Evolutionary conservation across 1,140 invertebrate genomes (phyloP).

Genomic region (Apis laboriosa): DNA sequence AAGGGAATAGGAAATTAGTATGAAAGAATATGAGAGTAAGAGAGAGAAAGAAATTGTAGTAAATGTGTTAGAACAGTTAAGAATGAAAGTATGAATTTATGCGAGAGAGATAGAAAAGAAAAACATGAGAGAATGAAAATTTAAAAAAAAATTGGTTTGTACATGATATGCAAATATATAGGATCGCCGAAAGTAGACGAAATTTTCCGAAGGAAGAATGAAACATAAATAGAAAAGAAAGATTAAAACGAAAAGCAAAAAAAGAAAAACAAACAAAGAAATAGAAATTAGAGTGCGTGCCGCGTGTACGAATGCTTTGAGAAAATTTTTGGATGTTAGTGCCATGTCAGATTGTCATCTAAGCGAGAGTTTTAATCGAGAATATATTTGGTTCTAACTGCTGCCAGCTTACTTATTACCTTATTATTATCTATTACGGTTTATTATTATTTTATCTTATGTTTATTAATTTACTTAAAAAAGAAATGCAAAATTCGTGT

Average conservation of each 20-base stretch:
- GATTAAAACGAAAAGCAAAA: slow-evolving; percentile 54
- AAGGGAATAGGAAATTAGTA: slow-evolving; percentile 37
- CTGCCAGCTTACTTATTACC: slow-evolving; percentile 78
- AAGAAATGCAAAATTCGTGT: slow-evolving; percentile 50
- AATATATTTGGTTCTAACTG: slow-evolving; percentile 77
- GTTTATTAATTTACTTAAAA: slow-evolving; percentile 78
- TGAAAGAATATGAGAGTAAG: slow-evolving; percentile 3
- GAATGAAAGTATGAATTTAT: slow-evolving; percentile 1
- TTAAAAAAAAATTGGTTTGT: slow-evolving; percentile 48
- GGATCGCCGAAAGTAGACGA: slow-evolving; percentile 3
- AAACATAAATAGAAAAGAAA: slow-evolving; percentile 17
- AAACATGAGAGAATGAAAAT: slow-evolving; percentile 28
- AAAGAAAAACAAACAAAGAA: slow-evolving; percentile 36
- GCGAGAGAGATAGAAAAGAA: background rate
- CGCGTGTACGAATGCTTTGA: slow-evolving; percentile 64
- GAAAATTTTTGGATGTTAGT: slow-evolving; percentile 71
- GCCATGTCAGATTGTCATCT: slow-evolving; percentile 78
- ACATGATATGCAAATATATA: slow-evolving; percentile 33
- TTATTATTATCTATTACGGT: slow-evolving; percentile 74
- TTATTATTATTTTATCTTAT: slow-evolving; percentile 75
- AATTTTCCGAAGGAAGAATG: slow-evolving; percentile 13
- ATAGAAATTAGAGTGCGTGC: slow-evolving; percentile 60
- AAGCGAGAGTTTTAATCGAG: slow-evolving; percentile 72
- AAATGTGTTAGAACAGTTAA: slow-evolving; percentile 11
- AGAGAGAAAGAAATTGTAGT: slow-evolving; percentile 9